phyloP scores from a whole-genome alignment of 2,888 invertebrate genomes.

The Pimpla rufipes region DNA sequence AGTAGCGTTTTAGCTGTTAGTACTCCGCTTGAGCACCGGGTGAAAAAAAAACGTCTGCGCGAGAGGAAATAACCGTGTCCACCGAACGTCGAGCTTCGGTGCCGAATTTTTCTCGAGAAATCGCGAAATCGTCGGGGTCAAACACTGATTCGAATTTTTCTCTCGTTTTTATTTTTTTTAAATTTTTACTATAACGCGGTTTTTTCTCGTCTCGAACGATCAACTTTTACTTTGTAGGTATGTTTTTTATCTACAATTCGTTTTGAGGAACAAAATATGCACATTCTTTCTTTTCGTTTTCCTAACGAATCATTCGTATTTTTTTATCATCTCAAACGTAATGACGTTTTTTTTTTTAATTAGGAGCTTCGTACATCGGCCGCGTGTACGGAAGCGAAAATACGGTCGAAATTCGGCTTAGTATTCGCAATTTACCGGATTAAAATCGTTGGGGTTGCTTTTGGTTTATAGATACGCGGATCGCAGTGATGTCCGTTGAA shows the following conservation, averaged over 20 bases:
- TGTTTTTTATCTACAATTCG: constrained; percentile 12
- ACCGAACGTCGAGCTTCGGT: constrained; percentile 66
- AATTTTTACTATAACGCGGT: constrained; percentile 24
- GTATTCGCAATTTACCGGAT: constrained; percentile 20
- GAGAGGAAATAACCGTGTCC: constrained; percentile 59
- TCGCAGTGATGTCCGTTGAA: constrained; percentile 38
- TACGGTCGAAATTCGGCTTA: constrained; percentile 27
- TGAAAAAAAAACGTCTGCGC: constrained; percentile 62
- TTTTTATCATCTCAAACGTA: constrained; percentile 15
- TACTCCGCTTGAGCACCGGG: constrained; percentile 73
- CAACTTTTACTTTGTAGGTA: constrained; percentile 44
- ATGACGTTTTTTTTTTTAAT: background rate
- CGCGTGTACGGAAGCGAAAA: constrained; percentile 40
- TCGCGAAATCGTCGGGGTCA: background rate
- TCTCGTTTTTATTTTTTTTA: constrained; percentile 1
- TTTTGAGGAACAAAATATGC: constrained; percentile 5
- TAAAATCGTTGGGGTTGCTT: background rate
- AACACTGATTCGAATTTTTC: constrained; percentile 10
- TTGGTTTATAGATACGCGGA: constrained; percentile 17
- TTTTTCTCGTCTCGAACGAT: constrained; percentile 42
- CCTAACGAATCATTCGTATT: constrained; percentile 1
- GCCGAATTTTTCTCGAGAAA: constrained; percentile 41
- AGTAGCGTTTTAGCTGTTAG: constrained; percentile 65
- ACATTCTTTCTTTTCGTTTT: background rate
- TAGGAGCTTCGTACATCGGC: constrained; percentile 26